Evolutionary conservation across 1,140 invertebrate species (phyloP), one percentile per base, ranked within the genome.

Genomic region (Bombus sylvicola): DNA sequence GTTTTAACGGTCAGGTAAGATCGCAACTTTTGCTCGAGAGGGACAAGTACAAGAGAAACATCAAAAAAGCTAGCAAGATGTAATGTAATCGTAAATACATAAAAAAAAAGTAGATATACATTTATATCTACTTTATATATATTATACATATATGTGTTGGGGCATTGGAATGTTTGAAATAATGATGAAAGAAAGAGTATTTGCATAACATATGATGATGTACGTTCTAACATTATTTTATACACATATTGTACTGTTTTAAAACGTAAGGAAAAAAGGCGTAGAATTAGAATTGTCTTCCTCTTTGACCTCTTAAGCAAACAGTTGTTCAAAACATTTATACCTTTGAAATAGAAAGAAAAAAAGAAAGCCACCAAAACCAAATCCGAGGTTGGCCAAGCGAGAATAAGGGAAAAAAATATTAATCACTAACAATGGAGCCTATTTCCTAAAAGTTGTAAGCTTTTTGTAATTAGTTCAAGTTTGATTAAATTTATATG

Each of bases 391-490:
- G 87, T 91, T 91, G 90, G 90, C 87, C 89, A 91, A 91, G 90
- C 75, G 28, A 87, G 66, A 78, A 84, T 37, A 39, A 34, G 34
- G 34, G 34, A 34, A 80, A 59, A n/a, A 15, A 37, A 43, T 68
- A 79, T 85, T 69, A 87, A 80, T 84, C 69, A 66, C 72, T 86
- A 79, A 87, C 77, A 75, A 81, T 88, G 90, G 81, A 91, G 74
- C 89, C 87, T 90, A 88, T 90, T 90, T 90, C 89, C 69, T 88
- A 91, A 91, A 89, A 87, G 66, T 88, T 90, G 84, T 91, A 91
- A 91, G 87, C 88, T 90, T 91, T 90, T 91, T 91, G 90, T 91
- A 91, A 91, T 91, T 91, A 91, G 89, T 91, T 91, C 90, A 73
- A 79, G 83, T 91, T 91, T 64, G 64, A 88, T 87, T 88, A 83